Evolutionary conservation across 2,113 vertebrate species (phyloP), one percentile per base, ranked within the genome.

Genomic region (Semicossyphus pulcher): DNA sequence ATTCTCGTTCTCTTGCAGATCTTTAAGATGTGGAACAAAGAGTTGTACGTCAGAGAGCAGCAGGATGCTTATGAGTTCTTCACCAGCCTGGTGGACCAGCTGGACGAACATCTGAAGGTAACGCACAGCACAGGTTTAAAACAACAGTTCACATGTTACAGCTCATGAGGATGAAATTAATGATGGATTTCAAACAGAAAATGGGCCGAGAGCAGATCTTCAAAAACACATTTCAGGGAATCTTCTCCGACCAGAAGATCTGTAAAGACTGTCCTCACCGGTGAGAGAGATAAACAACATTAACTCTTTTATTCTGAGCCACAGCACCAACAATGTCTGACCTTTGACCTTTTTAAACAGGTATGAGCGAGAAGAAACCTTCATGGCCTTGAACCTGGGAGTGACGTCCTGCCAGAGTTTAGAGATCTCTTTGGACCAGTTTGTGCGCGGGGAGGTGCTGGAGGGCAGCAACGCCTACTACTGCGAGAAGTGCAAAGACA

Each of bases 1-100:
- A 36, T 36, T 10, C 34, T 36, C 1, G 1, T n/a, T 57, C 28
- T 70, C 51, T 49, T 80, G 14, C 70, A 99, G 98, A 99, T 99
- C 85, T 99, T 99, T 92, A 99, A 98, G 92, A 99, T 99, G 96
- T 99, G 98, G 98, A 99, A 99, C 91, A 99, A 97, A 70, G 97
- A 99, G 80, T 90, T 99, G 26, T 99, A 97, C 31, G 97, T 99
- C 10, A 92, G 98, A 79, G 98, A 99, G 56, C 98, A 99, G 68
- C 98, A 99, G 79, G 98, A 99, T 78, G 98, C 98, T 1, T 99
- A 99, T 21, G 98, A 99, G 86, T 99, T 99, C 92, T 99, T 99
- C 89, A 99, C 98, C 48, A 99, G 97, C 79, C 94, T 99, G 51
- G 97, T 99, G 86, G 98, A 99, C 89, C 98, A 99, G 91, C 95